Base-by-base conservation (phyloP, 1,140 invertebrate genomes). In the Wasmannia auropunctata region DNA sequence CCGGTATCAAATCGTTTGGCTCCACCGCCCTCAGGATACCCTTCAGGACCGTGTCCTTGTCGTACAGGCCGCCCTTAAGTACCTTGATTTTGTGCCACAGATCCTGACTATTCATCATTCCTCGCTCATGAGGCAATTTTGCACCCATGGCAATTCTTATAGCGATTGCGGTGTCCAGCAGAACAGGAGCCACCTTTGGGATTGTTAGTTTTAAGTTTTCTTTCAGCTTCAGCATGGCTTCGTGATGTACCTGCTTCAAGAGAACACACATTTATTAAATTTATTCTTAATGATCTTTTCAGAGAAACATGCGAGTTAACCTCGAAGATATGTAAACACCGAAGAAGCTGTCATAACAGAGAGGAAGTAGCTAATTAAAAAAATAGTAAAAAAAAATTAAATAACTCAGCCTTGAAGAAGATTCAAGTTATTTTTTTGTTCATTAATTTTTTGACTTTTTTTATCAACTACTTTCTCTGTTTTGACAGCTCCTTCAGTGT, bases 1-100 rank as follows among this genome's bases (percentile, higher is more conserved):
- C 94, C 11, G 96, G 96, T 51, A 96, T 95, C 4, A 96, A 89
- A 75, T 96, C 95, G 5, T 93, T 89, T 8, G 96, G 96, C 63
- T 95, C 93, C 1, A 95, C 92, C 16, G 94, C 89, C 46, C 93
- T 92, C n/a, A 96, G 72, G 51, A 96, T 95, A 19, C 93, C 92
- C 89, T 93, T 94, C 31, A 96, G 84, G 16, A 96, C 91, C n/a
- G 87, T 69, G 83, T 96, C 95, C 65, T 95, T 94, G 14, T 94
- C 90, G 54, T 93, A 93, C 6, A 88, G 84, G 5, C 87, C 92
- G 8, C 95, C 95, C 34, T 90, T 86, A 1, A 93, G 25, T 7
- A 95, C 87, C 54, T 87, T 88, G 6, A 95, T 88, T 58, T 92
- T 93, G 34, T 95, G 95, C 95, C 95, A 95, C 1, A 93, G 87